A percentile compares a stretch with the other conserved stretches of the same genome.
These are phyloP conservation scores for Anagyrus pseudococci DNA, from an alignment of 2,888 invertebrate species.

Conservation along the genomic window DNA sequence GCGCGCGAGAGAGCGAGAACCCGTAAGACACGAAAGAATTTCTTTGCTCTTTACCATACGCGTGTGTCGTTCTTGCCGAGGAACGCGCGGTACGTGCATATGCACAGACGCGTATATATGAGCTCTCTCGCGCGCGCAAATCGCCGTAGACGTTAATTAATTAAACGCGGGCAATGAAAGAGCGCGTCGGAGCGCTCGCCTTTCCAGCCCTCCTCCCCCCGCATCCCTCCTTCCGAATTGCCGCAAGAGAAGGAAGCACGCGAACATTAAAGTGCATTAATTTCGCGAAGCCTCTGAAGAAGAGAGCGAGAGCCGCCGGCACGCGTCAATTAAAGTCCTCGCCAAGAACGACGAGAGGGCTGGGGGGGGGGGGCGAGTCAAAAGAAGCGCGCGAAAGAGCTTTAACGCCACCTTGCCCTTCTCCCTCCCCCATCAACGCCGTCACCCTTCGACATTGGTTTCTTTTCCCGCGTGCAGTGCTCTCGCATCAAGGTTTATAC, in stretches of 20 bases:
- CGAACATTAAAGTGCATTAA: conserved; percentile 16
- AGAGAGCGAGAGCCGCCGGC: not conserved
- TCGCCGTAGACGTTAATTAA: conserved; percentile 34
- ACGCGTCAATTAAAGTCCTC: conserved; percentile 33
- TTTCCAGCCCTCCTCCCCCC: no score
- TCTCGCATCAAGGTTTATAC: no score
- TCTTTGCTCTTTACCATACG: conserved; percentile 12
- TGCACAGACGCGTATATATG: no score
- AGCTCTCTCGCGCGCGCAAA: conserved; percentile 10
- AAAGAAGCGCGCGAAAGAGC: conserved; percentile 2
- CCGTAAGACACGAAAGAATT: conserved; percentile 32
- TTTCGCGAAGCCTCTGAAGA: conserved; percentile 28
- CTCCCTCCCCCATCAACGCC: no score
- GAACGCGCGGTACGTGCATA: not conserved
- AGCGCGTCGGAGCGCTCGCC: conserved; percentile 23
- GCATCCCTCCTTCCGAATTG: no score
- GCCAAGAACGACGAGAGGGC: conserved; percentile 1
- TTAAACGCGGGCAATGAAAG: conserved; percentile 33
- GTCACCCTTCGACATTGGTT: conserved; percentile 5
- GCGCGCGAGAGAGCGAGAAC: not conserved
- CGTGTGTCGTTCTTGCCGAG: not conserved
- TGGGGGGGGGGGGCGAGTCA: no score
- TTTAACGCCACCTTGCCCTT: conserved; percentile 6
- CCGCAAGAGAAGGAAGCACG: not conserved
- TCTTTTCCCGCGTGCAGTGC: not conserved